Conservation (phyloP, 2,113 vertebrate species). For the Periophthalmodon schlosseri region DNA sequence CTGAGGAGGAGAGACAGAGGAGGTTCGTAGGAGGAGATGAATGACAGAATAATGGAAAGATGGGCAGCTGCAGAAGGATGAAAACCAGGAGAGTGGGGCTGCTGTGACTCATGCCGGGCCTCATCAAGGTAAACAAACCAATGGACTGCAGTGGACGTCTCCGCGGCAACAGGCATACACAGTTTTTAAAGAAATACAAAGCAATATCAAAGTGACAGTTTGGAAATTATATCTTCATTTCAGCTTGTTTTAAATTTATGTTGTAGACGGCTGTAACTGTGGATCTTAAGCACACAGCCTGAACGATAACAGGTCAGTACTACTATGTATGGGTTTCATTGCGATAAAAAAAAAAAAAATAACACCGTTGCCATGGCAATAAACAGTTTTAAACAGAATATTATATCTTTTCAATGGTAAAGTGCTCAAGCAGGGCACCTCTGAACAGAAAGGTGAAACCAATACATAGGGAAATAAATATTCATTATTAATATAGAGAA, state of each 20-base stretch:
- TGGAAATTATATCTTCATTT: background rate
- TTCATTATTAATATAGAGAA: background rate
- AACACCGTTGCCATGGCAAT: no score
- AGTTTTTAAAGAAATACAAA: slow-evolving; percentile 12
- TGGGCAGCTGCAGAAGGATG: background rate
- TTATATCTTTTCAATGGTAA: no score
- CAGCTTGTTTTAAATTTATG: background rate
- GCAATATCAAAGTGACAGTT: slow-evolving; percentile 13
- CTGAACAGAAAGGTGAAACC: no score
- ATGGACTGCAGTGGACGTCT: slow-evolving; percentile 27
- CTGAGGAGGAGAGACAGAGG: slow-evolving; percentile 27
- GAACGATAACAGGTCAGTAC: background rate
- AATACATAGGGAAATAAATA: background rate
- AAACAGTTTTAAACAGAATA: no score
- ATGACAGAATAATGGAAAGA: slow-evolving; percentile 19
- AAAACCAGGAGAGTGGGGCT: background rate
- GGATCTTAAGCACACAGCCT: background rate
- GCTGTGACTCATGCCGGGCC: slow-evolving; percentile 52
- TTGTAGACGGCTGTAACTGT: no score
- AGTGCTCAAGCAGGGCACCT: no score
- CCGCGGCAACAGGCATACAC: slow-evolving; percentile 55
- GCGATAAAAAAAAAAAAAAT: no score
- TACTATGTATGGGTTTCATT: no score
- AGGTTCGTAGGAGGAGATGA: background rate
- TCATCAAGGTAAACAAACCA: slow-evolving; percentile 57